A percentile compares a stretch with the other conserved stretches of the same genome.
Evolutionary conservation across 2,113 vertebrate genomes (phyloP).

Genomic region (Erpornis zantholeuca): DNA sequence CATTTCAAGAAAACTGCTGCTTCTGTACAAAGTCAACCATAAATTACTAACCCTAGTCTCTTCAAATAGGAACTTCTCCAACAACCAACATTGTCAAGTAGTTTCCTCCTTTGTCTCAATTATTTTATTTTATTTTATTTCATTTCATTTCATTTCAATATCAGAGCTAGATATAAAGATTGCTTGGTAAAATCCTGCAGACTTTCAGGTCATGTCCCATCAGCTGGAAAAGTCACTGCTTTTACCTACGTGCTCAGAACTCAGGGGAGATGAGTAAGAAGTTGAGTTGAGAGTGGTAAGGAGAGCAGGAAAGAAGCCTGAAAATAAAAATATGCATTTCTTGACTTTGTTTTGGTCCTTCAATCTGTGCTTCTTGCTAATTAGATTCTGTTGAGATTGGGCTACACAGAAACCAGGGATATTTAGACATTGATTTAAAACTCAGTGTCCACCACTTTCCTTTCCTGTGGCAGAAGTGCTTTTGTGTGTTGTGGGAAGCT

Average conservation of each 20-base stretch:
- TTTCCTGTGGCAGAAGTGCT: background rate
- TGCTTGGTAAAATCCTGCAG: background rate
- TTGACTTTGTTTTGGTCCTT: background rate
- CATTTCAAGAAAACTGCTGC: background rate
- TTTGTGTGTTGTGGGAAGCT: background rate
- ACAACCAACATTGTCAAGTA: too few relatives aligned
- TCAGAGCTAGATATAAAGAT: background rate
- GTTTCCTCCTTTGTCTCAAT: background rate
- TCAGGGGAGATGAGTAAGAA: background rate
- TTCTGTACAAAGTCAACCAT: background rate
- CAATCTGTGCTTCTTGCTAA: background rate
- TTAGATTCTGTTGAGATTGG: background rate
- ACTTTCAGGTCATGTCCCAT: background rate
- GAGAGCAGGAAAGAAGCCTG: background rate
- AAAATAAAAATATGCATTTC: background rate
- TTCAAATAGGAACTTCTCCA: background rate
- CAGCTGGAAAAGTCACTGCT: background rate
- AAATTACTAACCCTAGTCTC: background rate
- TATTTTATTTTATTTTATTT: background rate
- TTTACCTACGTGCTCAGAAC: background rate
- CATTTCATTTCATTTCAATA: background rate
- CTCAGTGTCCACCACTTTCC: background rate
- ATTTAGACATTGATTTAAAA: background rate
- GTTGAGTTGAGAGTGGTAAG: background rate
- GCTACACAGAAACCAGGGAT: rapidly evolving